Percentiles rank a stretch among this genome's conserved stretches.
Conservation (phyloP, 2,797 vertebrate genomes). For the Lophotriccus pileatus region DNA sequence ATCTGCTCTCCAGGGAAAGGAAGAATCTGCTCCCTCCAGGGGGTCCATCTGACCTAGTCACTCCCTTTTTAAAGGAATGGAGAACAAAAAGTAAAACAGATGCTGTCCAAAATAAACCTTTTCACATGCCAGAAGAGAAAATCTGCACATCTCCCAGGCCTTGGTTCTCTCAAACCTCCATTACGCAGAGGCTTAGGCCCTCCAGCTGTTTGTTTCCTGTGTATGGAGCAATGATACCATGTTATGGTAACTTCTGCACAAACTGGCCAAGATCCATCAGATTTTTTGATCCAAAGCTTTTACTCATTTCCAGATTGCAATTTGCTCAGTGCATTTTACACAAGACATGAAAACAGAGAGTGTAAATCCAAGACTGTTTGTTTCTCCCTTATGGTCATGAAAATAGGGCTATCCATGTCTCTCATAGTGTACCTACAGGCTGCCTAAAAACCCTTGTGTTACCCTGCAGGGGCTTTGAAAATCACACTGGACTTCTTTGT, state of each 20-base stretch:
- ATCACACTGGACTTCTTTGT: not conserved
- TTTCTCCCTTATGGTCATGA: not conserved
- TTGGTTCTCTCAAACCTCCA: constrained; percentile 9
- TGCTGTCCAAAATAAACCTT: constrained; percentile 63
- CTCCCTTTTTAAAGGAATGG: constrained; percentile 38
- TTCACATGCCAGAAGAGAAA: constrained; percentile 52
- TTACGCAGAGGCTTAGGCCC: not conserved
- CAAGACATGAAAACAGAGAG: not conserved
- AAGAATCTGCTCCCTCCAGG: constrained; percentile 58
- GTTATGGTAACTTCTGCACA: constrained; percentile 44
- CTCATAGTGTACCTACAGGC: accelerated
- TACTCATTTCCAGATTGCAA: constrained; percentile 48
- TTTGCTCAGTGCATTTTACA: not conserved
- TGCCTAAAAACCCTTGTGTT: not conserved
- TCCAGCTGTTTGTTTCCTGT: constrained; percentile 52
- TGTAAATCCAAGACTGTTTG: not conserved
- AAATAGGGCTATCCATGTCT: not conserved
- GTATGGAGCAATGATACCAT: not conserved
- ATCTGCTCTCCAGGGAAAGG: constrained; percentile 66
- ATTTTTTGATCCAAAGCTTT: constrained; percentile 42
- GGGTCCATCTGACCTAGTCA: constrained; percentile 60
- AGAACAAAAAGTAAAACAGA: constrained; percentile 60
- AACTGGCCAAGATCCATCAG: constrained; percentile 9
- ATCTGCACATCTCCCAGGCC: constrained; percentile 43
- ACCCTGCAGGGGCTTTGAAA: not conserved